Base-by-base conservation (phyloP, 2,888 invertebrate genomes). In the Uloborus plumipes region DNA sequence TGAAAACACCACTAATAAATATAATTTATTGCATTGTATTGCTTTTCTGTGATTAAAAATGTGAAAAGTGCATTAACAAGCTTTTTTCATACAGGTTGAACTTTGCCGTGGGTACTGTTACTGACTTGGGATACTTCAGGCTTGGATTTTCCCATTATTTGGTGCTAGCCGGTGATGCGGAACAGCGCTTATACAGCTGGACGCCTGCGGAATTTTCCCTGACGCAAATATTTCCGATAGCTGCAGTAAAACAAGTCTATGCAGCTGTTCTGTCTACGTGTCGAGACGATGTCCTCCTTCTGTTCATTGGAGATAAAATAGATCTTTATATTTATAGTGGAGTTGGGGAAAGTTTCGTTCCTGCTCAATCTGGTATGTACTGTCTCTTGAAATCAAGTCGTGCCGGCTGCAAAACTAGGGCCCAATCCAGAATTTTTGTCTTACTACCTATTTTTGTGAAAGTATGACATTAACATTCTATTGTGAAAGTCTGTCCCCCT, bases 91-190 rank as follows among this genome's bases (percentile, higher is more conserved):
- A 7, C 20, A 67, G 67, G 31, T 31, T 67, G 11, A 26, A 53
- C 26, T 18, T 22, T 15, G 50, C 49, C 20, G 9, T 50, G 7
- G 47, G 20, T 15, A 53, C 71, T 39, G 47, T 74, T 39, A 39
- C 39, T 14, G 84, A 84, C 26, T 49, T 84, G 20, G 78, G 79
- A 18, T 65, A 75, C n/a, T 84, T 84, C 47, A 39, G 84, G 20
- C 31, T 84, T 7, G 84, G 84, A 4, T 83, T 84, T 67, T 47
- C 82, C 49, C 84, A 84, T 47, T 84, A 73, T 26, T 58, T 84
- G 49, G 79, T 74, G 0, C 53, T 84, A 2, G 62, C 69, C 15
- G 65, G 49, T 1, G 50, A 16, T 6, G 39, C 18, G 1, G 49
- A 39, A 3, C 82, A 78, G 31, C 14, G 62, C 49, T 70, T 84